Conservation (phyloP, 2,797 vertebrate genomes). For the Periparus ater region DNA sequence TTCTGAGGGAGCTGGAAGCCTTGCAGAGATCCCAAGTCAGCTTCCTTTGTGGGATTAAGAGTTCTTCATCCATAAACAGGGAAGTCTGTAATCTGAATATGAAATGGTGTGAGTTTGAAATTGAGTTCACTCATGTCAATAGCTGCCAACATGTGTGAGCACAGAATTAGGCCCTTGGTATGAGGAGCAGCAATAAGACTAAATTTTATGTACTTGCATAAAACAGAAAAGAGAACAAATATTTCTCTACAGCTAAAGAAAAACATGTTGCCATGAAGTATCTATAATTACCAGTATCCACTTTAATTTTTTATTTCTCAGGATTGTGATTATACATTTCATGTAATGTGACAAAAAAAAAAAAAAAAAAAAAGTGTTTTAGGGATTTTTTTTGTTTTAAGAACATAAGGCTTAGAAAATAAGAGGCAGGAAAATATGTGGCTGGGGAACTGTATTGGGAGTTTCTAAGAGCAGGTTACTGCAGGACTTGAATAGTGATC, state of each 20-base stretch:
- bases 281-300: background rate
- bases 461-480: conserved; percentile 26
- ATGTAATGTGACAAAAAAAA: background rate
- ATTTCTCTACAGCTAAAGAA: background rate
- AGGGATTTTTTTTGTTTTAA: background rate
- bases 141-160: background rate
- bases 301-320: background rate
- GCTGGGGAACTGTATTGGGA: conserved; percentile 31
- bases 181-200: background rate
- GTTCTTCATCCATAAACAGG: background rate
- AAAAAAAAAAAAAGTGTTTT: background rate
- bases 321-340: background rate
- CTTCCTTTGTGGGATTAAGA: background rate
- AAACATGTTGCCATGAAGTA: background rate
- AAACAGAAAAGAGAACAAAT: conserved; percentile 13
- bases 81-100: background rate
- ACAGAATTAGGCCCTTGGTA: background rate
- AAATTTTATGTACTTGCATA: background rate
- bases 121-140: background rate
- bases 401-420: background rate
- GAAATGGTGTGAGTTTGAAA: background rate
- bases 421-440: conserved; percentile 25
- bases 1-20: background rate
- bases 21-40: background rate
- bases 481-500: conserved; percentile 50